Evolutionary conservation across 2,797 vertebrate species (phyloP).

Genomic region (Sebastes oblongus): DNA sequence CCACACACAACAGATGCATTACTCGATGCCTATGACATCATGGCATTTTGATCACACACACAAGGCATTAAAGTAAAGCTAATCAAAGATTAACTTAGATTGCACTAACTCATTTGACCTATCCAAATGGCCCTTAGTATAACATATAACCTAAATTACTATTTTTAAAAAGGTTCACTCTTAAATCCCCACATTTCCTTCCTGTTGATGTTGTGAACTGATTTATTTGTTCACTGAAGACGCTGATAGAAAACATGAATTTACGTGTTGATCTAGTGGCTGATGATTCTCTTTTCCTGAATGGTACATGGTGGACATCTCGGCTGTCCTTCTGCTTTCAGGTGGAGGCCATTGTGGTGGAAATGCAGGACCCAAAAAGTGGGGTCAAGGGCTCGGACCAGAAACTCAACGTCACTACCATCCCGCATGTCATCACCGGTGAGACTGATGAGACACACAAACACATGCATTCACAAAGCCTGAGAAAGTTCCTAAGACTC

Average conservation of each 20-base stretch:
- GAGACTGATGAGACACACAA: constrained; percentile 34
- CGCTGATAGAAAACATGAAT: not conserved
- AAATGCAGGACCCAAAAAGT: constrained; percentile 89
- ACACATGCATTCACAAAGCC: not conserved
- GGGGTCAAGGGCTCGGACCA: constrained; percentile 89
- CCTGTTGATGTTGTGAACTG: not conserved
- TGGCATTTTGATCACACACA: too few relatives aligned
- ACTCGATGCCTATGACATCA: not conserved
- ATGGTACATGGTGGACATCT: not conserved
- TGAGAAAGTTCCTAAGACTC: not conserved
- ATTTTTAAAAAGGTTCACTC: not conserved
- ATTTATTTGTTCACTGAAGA: not conserved
- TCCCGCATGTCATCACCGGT: constrained; percentile 92
- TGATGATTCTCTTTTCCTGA: not conserved
- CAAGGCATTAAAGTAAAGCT: not conserved
- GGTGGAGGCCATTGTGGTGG: constrained; percentile 87
- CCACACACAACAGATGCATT: not conserved
- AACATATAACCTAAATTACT: too few relatives aligned
- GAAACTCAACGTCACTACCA: constrained; percentile 84
- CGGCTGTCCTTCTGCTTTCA: constrained; percentile 56
- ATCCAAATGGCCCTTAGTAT: too few relatives aligned
- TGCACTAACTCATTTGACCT: too few relatives aligned
- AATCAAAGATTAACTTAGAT: not conserved
- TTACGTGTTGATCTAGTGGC: not conserved
- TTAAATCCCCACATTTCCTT: not conserved